Evolutionary conservation across 2,888 invertebrate genomes (phyloP).

Genomic region (Periphyllus acericola): DNA sequence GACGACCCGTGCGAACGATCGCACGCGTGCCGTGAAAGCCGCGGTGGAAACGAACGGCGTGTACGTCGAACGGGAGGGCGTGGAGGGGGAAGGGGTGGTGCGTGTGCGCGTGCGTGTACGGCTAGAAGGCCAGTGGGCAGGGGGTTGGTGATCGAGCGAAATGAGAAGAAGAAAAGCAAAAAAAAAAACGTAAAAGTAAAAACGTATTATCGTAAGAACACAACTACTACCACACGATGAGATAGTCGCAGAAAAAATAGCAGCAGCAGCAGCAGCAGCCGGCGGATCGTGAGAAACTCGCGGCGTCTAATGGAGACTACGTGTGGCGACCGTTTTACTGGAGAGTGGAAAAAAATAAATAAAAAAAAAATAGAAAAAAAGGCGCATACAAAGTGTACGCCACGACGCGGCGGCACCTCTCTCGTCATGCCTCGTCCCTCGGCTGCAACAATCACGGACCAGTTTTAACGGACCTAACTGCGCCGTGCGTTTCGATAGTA

Average conservation of each 20-base stretch:
- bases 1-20: not conserved
- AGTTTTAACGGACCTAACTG: not conserved
- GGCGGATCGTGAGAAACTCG: conserved; percentile 49
- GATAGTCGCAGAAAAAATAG: not conserved
- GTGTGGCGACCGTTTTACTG: conserved; percentile 25
- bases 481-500: not conserved
- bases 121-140: not conserved
- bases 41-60: not conserved
- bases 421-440: not conserved
- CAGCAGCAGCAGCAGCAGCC: not conserved
- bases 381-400: not conserved
- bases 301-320: conserved; percentile 42
- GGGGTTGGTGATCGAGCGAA: not conserved
- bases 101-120: not conserved
- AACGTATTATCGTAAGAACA: not conserved
- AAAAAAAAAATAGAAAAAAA: not conserved
- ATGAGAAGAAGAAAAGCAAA: not conserved
- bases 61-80: no score
- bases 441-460: not conserved
- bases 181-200: not conserved
- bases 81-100: not conserved
- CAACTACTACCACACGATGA: not conserved
- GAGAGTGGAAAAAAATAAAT: conserved; percentile 30
- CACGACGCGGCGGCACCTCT: not conserved
- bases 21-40: conserved; percentile 9